phyloP scores from a whole-genome alignment of 2,797 vertebrate species.

The Zonotrichia albicollis region DNA sequence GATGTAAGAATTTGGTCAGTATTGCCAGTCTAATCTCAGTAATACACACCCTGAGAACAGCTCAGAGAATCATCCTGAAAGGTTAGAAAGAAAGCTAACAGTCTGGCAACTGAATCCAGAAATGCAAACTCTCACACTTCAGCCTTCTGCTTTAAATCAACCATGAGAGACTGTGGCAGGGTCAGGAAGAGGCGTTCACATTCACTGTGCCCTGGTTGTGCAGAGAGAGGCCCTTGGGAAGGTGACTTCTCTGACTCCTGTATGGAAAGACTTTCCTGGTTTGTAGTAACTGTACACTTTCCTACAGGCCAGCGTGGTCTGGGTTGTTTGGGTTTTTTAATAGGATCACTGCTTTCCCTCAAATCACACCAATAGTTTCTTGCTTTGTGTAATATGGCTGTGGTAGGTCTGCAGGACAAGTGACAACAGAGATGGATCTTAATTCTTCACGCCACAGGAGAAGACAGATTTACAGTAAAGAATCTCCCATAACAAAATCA shows the following conservation, averaged over 20 bases:
- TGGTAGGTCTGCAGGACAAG: background rate
- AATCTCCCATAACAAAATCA: constrained; percentile 49
- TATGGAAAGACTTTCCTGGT: background rate
- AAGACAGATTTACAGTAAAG: background rate
- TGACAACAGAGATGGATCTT: background rate
- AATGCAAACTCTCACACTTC: background rate
- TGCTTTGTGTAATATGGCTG: background rate
- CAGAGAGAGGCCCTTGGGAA: background rate
- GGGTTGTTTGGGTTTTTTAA: background rate
- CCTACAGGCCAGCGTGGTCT: background rate
- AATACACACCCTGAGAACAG: background rate
- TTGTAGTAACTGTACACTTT: background rate
- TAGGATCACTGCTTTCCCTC: background rate
- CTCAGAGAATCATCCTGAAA: background rate
- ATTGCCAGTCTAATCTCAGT: background rate
- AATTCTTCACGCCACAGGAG: background rate
- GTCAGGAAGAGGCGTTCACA: background rate
- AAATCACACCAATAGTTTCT: background rate
- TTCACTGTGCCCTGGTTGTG: accelerated
- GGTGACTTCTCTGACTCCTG: background rate
- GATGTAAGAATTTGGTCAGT: background rate
- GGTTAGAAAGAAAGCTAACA: background rate
- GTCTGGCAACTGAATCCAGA: background rate
- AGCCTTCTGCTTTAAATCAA: background rate
- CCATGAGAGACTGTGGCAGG: background rate